Base-by-base conservation (phyloP, 2,797 vertebrate genomes). In the Dendrocincla fuliginosa region DNA sequence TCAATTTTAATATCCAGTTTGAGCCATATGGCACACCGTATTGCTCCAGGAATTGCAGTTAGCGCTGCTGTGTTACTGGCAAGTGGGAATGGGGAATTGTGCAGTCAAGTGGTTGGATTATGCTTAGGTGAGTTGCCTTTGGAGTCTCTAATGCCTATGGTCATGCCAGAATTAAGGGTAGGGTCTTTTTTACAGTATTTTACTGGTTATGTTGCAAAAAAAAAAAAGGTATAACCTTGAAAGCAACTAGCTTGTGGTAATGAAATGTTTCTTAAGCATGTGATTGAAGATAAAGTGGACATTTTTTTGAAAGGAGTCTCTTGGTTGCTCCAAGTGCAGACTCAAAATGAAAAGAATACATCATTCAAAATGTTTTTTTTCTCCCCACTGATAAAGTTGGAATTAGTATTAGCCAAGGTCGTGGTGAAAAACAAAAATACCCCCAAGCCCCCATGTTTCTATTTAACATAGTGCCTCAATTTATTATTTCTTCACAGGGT, bases 1-100 rank as follows among this genome's bases (percentile, higher is more conserved):
- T 97, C 96, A 96, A 79, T 98, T 97, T 97, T 97, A 93, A 97
- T 97, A 97, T 98, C 97, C 95, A 92, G 37, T 94, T 97, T 87
- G 88, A 91, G 96, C 98, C 98, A 97, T 98, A 98, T 98, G 98
- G 96, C 91, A 23, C 68, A 56, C 87, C 52, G 16, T 95, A 69
- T 97, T 97, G 86, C 95, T 97, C 67, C 87, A 85, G 95, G 92
- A 73, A 23, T 68, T 30, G 89, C 82, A 42, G 84, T 92, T 93
- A 90, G 71, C 0, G 33, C 95, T 69, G 74, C 56, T 30, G 46
- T 63, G 70, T 79, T 47, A 22, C 10, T 39, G 23, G 53, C 44
- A 11, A 39, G 32, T 8, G 27, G 64, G n/a, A 55, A 65, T 15
- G 64, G 52, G 84, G 76, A 91, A n/a, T 35, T 25, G 11, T 55